A percentile compares a stretch with the other conserved stretches of the same genome.
Conservation (phyloP, 2,888 invertebrate species). For the Tipula vernalis region DNA sequence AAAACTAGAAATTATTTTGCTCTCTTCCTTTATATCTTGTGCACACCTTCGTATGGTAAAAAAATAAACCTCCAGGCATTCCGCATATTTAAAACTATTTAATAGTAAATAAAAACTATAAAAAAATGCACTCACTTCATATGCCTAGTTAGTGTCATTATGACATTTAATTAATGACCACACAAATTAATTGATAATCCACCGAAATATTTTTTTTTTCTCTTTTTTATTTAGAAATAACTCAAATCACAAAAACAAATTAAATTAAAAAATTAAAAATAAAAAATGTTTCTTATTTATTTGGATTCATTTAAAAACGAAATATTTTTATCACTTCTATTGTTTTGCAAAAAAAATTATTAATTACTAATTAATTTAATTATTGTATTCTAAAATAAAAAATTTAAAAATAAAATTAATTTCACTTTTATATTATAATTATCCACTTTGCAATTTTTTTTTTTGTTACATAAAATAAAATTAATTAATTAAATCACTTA, state of each 20-base stretch:
- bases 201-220: not conserved
- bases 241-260: not conserved
- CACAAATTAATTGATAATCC: not conserved
- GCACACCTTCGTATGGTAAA: not conserved
- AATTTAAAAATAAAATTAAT: not conserved
- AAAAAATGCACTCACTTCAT: slow-evolving; percentile 28
- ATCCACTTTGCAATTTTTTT: not conserved
- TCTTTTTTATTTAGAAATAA: not conserved
- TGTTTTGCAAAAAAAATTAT: not conserved
- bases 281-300: not conserved
- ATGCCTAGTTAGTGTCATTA: slow-evolving; percentile 36
- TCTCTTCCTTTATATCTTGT: not conserved
- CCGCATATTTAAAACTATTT: not conserved
- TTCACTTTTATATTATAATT: not conserved
- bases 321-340: not conserved
- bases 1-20: not conserved
- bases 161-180: slow-evolving; percentile 16
- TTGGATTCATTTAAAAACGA: not conserved
- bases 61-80: not conserved
- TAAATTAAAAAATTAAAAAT: not conserved
- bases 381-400: not conserved
- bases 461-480: not conserved
- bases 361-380: not conserved
- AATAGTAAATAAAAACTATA: not conserved
- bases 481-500: not conserved